A percentile compares a stretch with the other conserved stretches of the same genome.
phyloP scores from a whole-genome alignment of 2,113 vertebrate species.

The Bufo gargarizans region DNA sequence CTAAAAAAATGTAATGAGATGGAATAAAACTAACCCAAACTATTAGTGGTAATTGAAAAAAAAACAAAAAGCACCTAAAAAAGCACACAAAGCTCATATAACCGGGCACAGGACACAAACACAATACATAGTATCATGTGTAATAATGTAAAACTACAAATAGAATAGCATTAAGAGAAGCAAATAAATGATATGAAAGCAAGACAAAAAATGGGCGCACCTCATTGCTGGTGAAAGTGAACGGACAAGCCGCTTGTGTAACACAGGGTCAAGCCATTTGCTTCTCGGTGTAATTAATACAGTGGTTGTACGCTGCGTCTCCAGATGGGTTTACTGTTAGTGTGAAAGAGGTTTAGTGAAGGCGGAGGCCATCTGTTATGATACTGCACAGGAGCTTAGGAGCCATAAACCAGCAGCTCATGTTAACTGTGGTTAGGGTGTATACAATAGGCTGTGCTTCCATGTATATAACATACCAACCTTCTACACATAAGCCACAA shows the following conservation, averaged over 20 bases:
- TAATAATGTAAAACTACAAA: no score
- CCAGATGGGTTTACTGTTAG: slow-evolving; percentile 13
- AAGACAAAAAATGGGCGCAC: neutral
- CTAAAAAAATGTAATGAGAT: neutral
- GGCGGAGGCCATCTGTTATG: slow-evolving; percentile 14
- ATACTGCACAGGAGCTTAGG: neutral
- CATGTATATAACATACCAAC: no score
- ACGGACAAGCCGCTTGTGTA: neutral
- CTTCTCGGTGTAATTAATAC: neutral
- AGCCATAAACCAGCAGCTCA: neutral
- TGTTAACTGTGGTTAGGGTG: neutral
- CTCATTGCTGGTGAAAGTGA: neutral
- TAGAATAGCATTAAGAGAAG: neutral
- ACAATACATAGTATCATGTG: neutral
- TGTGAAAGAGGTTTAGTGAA: slow-evolving; percentile 22
- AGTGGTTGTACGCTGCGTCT: neutral
- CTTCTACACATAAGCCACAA: no score
- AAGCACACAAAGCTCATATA: neutral
- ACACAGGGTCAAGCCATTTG: neutral
- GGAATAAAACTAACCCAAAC: neutral
- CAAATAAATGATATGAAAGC: neutral
- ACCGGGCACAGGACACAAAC: neutral
- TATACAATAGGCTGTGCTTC: neutral
- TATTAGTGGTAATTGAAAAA: neutral
- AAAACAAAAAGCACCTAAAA: neutral